Conservation (phyloP, 2,797 vertebrate genomes). For the Melanotaenia boesemani region DNA sequence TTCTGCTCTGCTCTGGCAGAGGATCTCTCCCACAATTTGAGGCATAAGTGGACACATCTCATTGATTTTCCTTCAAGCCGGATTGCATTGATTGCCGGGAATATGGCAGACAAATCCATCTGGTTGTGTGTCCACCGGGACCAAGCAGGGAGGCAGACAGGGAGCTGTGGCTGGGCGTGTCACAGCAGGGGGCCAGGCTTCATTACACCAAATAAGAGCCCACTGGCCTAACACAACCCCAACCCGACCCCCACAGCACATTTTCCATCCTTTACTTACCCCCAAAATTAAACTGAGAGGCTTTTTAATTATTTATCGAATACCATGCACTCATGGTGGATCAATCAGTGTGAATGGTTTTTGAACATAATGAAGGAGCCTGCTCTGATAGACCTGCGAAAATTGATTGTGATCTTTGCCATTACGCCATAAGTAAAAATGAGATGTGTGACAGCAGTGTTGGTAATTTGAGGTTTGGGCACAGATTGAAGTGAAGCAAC, state of each 20-base stretch:
- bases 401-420: slow-evolving; percentile 85
- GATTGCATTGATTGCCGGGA: slow-evolving; percentile 94
- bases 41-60: slow-evolving; percentile 95
- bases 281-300: slow-evolving; percentile 90
- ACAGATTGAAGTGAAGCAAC: slow-evolving; percentile 62
- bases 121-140: slow-evolving; percentile 86
- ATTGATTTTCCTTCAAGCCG: slow-evolving; percentile 99
- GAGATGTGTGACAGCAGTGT: slow-evolving; percentile 73
- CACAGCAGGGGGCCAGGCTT: slow-evolving; percentile 85
- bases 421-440: slow-evolving; percentile 81
- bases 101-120: slow-evolving; percentile 93
- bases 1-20: slow-evolving; percentile 86
- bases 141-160: slow-evolving; percentile 81
- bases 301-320: slow-evolving; percentile 96
- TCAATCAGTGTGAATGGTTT: slow-evolving; percentile 89
- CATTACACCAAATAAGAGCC: slow-evolving; percentile 86
- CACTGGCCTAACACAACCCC: slow-evolving; percentile 82
- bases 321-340: slow-evolving; percentile 86
- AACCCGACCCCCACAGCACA: slow-evolving; percentile 77
- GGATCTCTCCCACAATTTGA: slow-evolving; percentile 88
- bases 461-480: slow-evolving; percentile 78
- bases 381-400: slow-evolving; percentile 78
- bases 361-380: slow-evolving; percentile 84
- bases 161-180: slow-evolving; percentile 81
- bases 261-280: slow-evolving; percentile 84